Evolutionary conservation across 2,797 vertebrate species (phyloP), one percentile per base, ranked within the genome.

Genomic region (Sardinella longiceps): DNA sequence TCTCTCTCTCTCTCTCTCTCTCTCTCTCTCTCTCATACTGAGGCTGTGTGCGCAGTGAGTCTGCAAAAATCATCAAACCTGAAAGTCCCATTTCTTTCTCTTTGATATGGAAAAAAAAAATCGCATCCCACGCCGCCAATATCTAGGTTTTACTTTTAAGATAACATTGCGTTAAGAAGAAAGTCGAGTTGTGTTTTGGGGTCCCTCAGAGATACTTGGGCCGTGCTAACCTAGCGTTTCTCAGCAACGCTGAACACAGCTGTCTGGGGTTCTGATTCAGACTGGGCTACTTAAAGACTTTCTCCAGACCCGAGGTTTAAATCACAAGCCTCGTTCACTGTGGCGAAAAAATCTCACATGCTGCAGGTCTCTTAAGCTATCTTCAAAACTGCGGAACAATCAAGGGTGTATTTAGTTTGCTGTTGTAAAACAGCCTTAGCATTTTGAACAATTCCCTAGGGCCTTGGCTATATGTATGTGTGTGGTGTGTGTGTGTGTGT

Each of bases 21-120:
- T n/a, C n/a, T n/a, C n/a, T n/a, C n/a, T n/a, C 25, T 80, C 82
- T 84, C 85, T 87, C 81, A 48, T 85, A 83, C 18, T 11, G 70
- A 77, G 70, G 86, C 53, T 37, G 81, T 87, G 53, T 88, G 86
- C 80, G 84, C 84, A 74, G 81, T 30, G 45, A 80, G 70, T 88
- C 89, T 90, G 89, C 80, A 18, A 85, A 88, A 84, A 80, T 80
- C 86, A 89, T 89, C 85, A 86, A 80, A 80, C 83, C 83, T 50
- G 25, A 33, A 83, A 20, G 15, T 23, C 51, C 5, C 18, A 20
- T 20, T 53, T 53, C 51, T 53, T 20, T 53, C 23, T 18, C 70
- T 77, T 37, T 5, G 14, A 39, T 39, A 0, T 20, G 30, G n/a
- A 14, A 30, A 33, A 77, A 77, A 80, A 51, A 66, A 28, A 58